A percentile compares a stretch with the other conserved stretches of the same genome.
Conservation (phyloP, 2,888 invertebrate genomes). For the Mythimna lalbum region DNA sequence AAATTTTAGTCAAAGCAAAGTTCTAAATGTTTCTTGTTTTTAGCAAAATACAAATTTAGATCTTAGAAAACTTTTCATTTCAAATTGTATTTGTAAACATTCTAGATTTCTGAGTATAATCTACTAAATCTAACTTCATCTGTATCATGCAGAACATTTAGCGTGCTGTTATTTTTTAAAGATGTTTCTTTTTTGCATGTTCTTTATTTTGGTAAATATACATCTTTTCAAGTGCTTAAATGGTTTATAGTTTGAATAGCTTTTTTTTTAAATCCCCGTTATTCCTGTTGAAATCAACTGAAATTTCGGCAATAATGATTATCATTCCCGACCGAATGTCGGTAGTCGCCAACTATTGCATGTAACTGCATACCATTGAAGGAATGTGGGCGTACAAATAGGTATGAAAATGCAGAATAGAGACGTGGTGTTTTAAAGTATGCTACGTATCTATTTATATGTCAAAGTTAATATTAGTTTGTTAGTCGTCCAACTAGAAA, state of each 20-base stretch:
- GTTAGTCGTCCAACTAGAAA: slow-evolving; percentile 65
- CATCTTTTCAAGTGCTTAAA: too few relatives aligned
- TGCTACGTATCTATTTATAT: background rate
- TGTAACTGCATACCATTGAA: slow-evolving; percentile 5
- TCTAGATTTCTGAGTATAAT: background rate
- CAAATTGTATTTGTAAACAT: background rate
- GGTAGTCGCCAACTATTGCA: slow-evolving; percentile 30
- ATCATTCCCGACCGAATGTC: background rate
- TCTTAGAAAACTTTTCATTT: background rate
- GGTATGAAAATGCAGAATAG: background rate
- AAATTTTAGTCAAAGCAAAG: background rate
- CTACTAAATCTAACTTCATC: background rate
- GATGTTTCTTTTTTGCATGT: too few relatives aligned
- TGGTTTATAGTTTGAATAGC: background rate
- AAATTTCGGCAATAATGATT: slow-evolving; percentile 16
- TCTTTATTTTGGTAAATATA: too few relatives aligned
- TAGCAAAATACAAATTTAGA: background rate
- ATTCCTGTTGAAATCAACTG: background rate
- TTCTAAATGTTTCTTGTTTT: background rate
- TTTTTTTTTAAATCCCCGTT: background rate
- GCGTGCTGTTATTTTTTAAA: background rate
- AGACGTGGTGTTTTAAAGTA: background rate
- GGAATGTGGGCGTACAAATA: slow-evolving; percentile 1
- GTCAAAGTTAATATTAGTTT: slow-evolving; percentile 68
- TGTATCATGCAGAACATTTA: background rate